Conservation (phyloP, 2,113 vertebrate genomes). For the Alosa alosa region DNA sequence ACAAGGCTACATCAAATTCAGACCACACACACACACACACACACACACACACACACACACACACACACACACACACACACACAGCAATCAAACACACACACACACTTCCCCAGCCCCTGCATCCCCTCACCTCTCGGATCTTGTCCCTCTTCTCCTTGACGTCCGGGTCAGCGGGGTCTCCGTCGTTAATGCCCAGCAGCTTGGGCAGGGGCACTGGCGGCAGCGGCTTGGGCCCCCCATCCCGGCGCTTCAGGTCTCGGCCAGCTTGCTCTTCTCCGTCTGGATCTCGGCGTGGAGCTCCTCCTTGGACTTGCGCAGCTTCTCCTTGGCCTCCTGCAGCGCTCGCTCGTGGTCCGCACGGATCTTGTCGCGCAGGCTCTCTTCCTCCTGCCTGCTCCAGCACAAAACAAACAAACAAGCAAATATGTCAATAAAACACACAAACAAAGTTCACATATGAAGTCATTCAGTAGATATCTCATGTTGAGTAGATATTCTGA, state of each 20-base stretch:
- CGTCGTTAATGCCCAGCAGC: constrained; percentile 84
- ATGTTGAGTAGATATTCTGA: background rate
- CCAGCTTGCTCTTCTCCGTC: constrained; percentile 91
- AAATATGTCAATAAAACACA: background rate
- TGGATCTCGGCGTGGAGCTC: constrained; percentile 94
- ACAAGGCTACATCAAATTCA: background rate
- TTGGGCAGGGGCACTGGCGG: constrained; percentile 91
- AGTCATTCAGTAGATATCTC: background rate
- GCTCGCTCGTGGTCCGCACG: constrained; percentile 95
- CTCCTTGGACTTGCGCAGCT: constrained; percentile 90
- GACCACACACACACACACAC: background rate
- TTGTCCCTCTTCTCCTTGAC: constrained; percentile 91
- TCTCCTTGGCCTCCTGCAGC: constrained; percentile 97
- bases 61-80: constrained; percentile 15
- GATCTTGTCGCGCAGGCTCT: constrained; percentile 94
- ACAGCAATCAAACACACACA: background rate
- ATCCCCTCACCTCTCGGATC: constrained; percentile 88
- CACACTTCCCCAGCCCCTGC: background rate
- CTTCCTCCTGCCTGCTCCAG: constrained; percentile 88
- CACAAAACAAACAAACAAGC: background rate
- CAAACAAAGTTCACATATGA: background rate
- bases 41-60: constrained; percentile 1
- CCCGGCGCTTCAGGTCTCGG: constrained; percentile 86
- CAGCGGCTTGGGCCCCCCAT: constrained; percentile 73
- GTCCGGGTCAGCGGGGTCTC: constrained; percentile 84